Percentiles rank a stretch among this genome's conserved stretches.
phyloP scores from a whole-genome alignment of 2,113 vertebrate genomes.

The Gymnogyps californianus region DNA sequence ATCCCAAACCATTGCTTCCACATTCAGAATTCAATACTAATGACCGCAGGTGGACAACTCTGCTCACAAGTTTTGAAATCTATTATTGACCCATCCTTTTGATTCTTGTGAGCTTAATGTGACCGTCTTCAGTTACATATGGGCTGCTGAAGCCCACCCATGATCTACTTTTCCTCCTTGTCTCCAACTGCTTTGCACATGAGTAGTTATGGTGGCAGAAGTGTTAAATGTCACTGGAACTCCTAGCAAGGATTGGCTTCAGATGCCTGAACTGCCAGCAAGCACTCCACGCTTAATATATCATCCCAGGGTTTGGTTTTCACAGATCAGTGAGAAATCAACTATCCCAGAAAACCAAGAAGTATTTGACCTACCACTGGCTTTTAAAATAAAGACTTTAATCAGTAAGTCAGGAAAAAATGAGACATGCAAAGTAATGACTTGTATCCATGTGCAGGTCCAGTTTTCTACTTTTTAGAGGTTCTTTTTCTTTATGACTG shows the following conservation, averaged over 20 bases:
- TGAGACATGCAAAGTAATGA: not conserved
- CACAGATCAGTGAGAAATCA: not conserved
- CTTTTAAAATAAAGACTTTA: not conserved
- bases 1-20: not conserved
- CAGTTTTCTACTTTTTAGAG: not conserved
- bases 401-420: not conserved
- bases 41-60: not conserved
- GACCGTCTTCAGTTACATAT: not conserved
- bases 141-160: not conserved
- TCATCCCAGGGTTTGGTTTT: not conserved
- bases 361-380: not conserved
- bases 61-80: not conserved
- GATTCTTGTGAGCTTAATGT: not conserved
- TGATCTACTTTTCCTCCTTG: not conserved
- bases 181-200: not conserved
- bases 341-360: not conserved
- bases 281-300: not conserved
- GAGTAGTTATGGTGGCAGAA: not conserved
- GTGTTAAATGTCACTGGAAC: not conserved
- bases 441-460: fast-evolving
- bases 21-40: not conserved
- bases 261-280: not conserved
- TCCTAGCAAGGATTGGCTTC: not conserved
- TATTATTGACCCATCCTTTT: not conserved
- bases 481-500: not conserved